These are phyloP conservation scores for Melolontha melolontha DNA, from an alignment of 2,888 invertebrate species.

Conservation along the genomic window DNA sequence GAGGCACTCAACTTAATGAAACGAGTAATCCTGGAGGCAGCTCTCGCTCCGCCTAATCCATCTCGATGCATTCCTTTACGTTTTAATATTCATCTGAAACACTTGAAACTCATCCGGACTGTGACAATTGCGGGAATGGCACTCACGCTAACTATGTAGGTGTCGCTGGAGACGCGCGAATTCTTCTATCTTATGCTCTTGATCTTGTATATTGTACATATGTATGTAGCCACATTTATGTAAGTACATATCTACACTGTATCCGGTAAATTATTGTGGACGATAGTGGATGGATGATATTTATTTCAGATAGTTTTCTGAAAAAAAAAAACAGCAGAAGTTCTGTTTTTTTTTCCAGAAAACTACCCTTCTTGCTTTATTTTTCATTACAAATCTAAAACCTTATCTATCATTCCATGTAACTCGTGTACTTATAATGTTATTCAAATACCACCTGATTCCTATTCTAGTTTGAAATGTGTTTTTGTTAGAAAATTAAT, in stretches of 20 bases:
- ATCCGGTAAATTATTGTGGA: conserved; percentile 34
- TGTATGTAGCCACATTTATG: conserved; percentile 1
- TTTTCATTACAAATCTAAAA: too few relatives aligned
- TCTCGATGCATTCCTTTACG: conserved; percentile 65
- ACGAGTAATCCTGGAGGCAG: conserved; percentile 68
- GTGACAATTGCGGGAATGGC: conserved; percentile 63
- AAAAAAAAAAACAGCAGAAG: conserved; percentile 23
- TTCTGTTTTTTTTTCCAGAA: too few relatives aligned
- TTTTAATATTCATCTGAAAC: conserved; percentile 65
- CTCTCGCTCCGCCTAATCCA: conserved; percentile 63
- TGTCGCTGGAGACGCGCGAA: conserved; percentile 44
- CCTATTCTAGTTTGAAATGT: too few relatives aligned
- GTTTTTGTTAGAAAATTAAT: too few relatives aligned
- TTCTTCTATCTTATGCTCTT: conserved; percentile 26
- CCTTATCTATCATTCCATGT: too few relatives aligned
- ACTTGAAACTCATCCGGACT: conserved; percentile 60
- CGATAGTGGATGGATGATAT: conserved; percentile 10
- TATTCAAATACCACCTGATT: too few relatives aligned
- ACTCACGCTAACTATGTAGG: conserved; percentile 60
- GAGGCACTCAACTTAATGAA: conserved; percentile 71
- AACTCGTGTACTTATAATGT: too few relatives aligned
- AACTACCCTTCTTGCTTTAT: conserved; percentile 28
- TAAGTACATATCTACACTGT: conserved; percentile 20
- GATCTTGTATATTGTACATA: conserved; percentile 31
- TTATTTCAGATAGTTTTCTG: conserved; percentile 25